These are phyloP conservation scores for Paratilapia polleni DNA, from an alignment of 2,113 vertebrate genomes.

Conservation along the genomic window DNA sequence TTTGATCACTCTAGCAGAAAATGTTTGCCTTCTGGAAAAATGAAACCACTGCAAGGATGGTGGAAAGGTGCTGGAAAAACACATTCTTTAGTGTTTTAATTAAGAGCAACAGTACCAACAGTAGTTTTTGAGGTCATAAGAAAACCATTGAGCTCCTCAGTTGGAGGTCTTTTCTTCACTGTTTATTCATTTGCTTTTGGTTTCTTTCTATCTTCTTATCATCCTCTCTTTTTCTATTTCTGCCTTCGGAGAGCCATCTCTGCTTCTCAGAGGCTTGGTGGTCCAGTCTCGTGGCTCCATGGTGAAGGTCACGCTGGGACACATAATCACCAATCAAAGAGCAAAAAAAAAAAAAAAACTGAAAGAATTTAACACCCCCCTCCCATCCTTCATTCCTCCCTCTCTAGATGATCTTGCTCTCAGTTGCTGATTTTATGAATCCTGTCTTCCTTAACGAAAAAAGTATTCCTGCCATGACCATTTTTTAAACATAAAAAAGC, in stretches of 20 bases:
- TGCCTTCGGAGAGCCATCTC: background rate
- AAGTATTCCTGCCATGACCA: background rate
- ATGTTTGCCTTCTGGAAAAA: background rate
- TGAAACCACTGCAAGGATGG: background rate
- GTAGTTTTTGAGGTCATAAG: background rate
- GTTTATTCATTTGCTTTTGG: background rate
- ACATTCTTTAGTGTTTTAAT: background rate
- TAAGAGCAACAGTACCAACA: background rate
- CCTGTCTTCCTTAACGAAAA: constrained; percentile 25
- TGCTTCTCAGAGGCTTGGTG: constrained; percentile 24
- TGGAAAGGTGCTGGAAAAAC: background rate
- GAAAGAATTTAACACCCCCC: constrained; percentile 34
- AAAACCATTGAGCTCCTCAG: constrained; percentile 27
- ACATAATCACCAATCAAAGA: constrained; percentile 40
- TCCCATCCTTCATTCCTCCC: constrained; percentile 1
- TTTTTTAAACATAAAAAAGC: background rate
- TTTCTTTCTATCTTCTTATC: background rate
- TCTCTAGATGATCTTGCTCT: constrained; percentile 4
- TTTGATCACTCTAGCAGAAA: background rate
- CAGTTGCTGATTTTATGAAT: constrained; percentile 44
- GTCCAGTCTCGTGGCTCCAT: constrained; percentile 49
- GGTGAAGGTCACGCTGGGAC: constrained; percentile 45
- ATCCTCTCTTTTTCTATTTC: background rate
- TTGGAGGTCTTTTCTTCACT: background rate
- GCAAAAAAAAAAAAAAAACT: constrained; percentile 17